Evolutionary conservation across 2,888 invertebrate species (phyloP), one percentile per base, ranked within the genome.

Genomic region (Ametastegia equiseti): DNA sequence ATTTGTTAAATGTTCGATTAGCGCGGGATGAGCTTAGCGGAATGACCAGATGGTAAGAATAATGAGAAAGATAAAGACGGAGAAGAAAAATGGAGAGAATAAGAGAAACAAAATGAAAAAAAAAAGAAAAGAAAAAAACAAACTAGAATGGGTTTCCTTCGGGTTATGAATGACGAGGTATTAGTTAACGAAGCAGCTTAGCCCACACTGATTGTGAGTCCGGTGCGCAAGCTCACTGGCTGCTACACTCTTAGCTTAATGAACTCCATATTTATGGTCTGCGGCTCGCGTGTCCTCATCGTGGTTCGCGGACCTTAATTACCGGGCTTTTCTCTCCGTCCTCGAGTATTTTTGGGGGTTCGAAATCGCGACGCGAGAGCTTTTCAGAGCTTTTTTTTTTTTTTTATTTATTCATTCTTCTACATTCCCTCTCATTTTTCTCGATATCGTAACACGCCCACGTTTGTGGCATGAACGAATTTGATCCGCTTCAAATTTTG

Each of bases 261-360:
- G 78, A 78, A 78, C 42, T 78, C 27, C 63, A 78, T 78, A 75
- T 75, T 75, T 75, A 75, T 75, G 75, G 75, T 75, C 78, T 27
- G n/a, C n/a, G 27, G 30, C 54, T 36, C 19, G 39, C 60, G 23
- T 63, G 60, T 75, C 54, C 39, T 60, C 45, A 42, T 23, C n/a
- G 42, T 78, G 57, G 23, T 63, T 63, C 60, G 19, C 19, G 78
- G 19, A 60, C 60, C 57, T 78, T 23, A 78, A 60, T 78, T 63
- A 63, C 75, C 75, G 57, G 15, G 36, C 54, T 54, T 33, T 54
- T 54, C 11, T 30, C 7, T n/a, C 6, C 75, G 27, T 54, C 11
- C 11, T 54, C 23, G 54, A n/a, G 23, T 23, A 54, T 54, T 54
- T 23, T 7, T n/a, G n/a, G 23, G 11, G 11, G 13, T 60, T 60